These are phyloP conservation scores for Didymodactylos carnosus DNA, from an alignment of 2,888 invertebrate genomes.

Conservation along the genomic window DNA sequence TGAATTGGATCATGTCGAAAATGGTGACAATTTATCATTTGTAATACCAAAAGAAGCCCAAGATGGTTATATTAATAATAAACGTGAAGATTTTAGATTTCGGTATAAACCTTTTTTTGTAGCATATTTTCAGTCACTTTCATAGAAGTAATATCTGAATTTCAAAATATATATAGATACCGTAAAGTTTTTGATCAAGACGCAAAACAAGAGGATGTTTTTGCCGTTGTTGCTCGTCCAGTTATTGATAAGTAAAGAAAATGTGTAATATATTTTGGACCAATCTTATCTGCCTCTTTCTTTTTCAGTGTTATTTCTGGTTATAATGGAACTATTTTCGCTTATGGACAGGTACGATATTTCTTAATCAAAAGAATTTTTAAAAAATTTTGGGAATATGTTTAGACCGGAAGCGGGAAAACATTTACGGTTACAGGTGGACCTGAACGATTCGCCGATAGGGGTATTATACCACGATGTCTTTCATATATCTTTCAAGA, in stretches of 20 bases:
- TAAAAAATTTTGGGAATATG: not conserved
- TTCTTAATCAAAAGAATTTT: not conserved
- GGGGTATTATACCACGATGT: conserved; percentile 33
- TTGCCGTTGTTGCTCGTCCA: conserved; percentile 32
- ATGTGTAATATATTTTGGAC: not conserved
- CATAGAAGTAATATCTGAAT: not conserved
- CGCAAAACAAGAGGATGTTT: conserved; percentile 31
- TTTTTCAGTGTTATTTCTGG: conserved; percentile 33
- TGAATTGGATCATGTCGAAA: conserved; percentile 26
- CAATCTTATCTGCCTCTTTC: conserved; percentile 4
- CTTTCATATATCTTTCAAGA: conserved; percentile 25
- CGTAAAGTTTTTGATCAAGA: conserved; percentile 29
- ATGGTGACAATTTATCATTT: conserved; percentile 22
- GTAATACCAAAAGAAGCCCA: conserved; percentile 28
- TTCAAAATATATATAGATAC: conserved; percentile 22
- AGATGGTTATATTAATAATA: conserved; percentile 32
- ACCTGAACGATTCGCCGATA: conserved; percentile 28
- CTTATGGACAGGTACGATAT: conserved; percentile 32
- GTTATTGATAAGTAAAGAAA: conserved; percentile 32
- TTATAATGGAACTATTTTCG: conserved; percentile 36
- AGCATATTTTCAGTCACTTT: no score
- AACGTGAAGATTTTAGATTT: conserved; percentile 32
- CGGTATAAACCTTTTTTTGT: no score
- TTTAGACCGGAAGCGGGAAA: conserved; percentile 36
- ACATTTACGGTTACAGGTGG: conserved; percentile 36